Conservation (phyloP, 2,113 vertebrate genomes). For the Numida meleagris region DNA sequence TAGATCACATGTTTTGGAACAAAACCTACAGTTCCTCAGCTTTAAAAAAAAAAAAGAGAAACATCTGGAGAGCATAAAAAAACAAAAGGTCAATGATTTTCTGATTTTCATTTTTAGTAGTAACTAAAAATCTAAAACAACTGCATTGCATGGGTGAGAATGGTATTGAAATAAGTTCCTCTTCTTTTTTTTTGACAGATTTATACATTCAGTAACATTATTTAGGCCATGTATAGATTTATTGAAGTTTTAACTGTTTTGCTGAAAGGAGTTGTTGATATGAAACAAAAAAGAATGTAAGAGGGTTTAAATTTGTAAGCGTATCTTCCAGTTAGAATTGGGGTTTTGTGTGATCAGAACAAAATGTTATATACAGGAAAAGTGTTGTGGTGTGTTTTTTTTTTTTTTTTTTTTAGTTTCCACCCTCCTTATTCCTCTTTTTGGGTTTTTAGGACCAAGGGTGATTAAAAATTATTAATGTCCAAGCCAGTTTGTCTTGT, state of each 20-base stretch:
- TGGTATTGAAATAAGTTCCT: not conserved
- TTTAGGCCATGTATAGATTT: not conserved
- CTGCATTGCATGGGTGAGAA: not conserved
- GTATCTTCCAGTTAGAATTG: not conserved
- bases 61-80: not conserved
- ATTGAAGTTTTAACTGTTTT: not conserved
- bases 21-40: not conserved
- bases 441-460: not conserved
- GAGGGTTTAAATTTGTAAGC: not conserved
- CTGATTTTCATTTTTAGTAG: not conserved
- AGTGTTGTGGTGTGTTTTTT: too few species aligned
- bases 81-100: not conserved
- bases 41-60: not conserved
- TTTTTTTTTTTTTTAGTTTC: not conserved
- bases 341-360: not conserved
- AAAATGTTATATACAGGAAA: not conserved
- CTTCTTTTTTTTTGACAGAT: not conserved
- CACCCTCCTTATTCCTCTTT: not conserved
- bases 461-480: not conserved
- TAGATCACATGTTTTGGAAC: slow-evolving; percentile 17
- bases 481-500: not conserved
- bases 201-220: not conserved
- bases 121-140: not conserved
- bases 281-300: not conserved
- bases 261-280: not conserved